Conservation (phyloP, 2,888 invertebrate genomes). For the Agonopterix heracliana region DNA sequence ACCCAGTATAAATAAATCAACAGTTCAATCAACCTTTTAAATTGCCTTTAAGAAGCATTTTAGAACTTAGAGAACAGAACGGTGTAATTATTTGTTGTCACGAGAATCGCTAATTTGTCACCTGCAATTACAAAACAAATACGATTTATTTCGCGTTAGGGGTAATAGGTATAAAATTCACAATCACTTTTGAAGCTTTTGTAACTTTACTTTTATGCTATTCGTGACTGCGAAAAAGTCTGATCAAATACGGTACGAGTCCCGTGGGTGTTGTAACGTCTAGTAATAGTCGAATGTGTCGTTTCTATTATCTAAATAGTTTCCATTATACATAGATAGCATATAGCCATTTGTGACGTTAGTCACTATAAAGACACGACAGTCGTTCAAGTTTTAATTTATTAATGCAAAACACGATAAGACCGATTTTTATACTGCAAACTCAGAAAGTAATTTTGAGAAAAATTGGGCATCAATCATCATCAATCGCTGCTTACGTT, state of each 20-base stretch:
- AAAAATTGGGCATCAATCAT: constrained; percentile 27
- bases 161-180: not conserved
- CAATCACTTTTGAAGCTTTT: not conserved
- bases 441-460: not conserved
- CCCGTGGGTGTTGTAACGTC: constrained; percentile 1
- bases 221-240: constrained; percentile 10
- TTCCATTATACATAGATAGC: not conserved
- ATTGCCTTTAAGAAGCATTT: too few relatives aligned
- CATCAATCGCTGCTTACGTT: constrained; percentile 26
- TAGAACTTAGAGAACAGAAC: too few relatives aligned
- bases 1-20: too few relatives aligned
- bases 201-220: constrained; percentile 1
- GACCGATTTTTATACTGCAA: constrained; percentile 4
- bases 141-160: not conserved
- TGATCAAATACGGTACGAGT: constrained; percentile 7
- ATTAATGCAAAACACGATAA: constrained; percentile 9
- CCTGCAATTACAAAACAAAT: not conserved
- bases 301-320: not conserved
- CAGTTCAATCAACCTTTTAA: too few relatives aligned
- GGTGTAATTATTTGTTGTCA: constrained; percentile 2
- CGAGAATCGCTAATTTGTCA: constrained; percentile 6
- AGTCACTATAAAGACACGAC: constrained; percentile 1
- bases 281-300: constrained; percentile 1
- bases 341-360: too few relatives aligned
- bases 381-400: constrained; percentile 5